Evolutionary conservation across 2,113 vertebrate genomes (phyloP), one percentile per base, ranked within the genome.

Genomic region (Spheniscus mendiculus): DNA sequence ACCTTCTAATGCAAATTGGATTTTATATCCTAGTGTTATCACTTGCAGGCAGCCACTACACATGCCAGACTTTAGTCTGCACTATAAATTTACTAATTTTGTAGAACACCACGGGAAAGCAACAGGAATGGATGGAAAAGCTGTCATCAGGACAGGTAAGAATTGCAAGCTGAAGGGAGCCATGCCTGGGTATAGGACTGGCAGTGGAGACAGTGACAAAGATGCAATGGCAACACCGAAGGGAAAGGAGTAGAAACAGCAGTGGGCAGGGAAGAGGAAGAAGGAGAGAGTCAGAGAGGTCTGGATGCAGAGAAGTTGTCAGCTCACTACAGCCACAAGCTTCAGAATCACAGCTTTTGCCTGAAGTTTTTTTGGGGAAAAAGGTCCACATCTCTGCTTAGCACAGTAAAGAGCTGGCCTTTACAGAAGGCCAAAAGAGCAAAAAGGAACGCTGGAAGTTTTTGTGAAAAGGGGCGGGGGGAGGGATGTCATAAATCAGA

Each of bases 231-330:
- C n/a, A 90, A 72, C 11, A 62, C 2, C 17, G 32, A 89, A 53
- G 25, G 17, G 13, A 70, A 30, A 59, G 30, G 8, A 58, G 26
- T 2, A 50, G 44, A 42, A 83, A 25, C 3, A 74, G 59, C 22
- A 82, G 13, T 0, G 0, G 10, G 11, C 4, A 53, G 16, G 17
- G 15, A 79, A 53, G 16, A 26, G 8, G 11, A 50, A 42, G 52
- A 3, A 67, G 25, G 12, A 77, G 38, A 19, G 14, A 27, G 3
- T 21, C 3, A 0, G 40, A 49, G 22, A 72, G 17, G 19, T 72
- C 6, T 44, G 62, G 29, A 53, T 52, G 32, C 13, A 72, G 16
- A 49, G 34, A 40, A 77, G 12, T 7, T 76, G 9, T 44, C 59
- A 63, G 27, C 27, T 89, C 7, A 4, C 50, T 49, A 81, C 10